Base-by-base conservation (phyloP, 2,113 vertebrate genomes). In the Potamarius usumacintae region DNA sequence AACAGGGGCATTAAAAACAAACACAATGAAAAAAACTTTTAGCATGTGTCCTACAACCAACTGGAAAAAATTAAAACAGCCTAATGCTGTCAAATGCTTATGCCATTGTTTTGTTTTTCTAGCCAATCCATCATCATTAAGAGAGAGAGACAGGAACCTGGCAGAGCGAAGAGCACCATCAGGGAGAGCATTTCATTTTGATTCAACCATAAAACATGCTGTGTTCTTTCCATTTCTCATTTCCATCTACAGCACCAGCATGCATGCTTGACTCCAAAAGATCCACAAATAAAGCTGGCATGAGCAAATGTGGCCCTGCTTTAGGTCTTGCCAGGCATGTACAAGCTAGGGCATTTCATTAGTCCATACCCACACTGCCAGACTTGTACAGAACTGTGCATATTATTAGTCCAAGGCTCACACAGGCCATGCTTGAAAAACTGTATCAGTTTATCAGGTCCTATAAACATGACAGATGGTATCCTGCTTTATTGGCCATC, bases 61-160 rank as follows among this genome's bases (percentile, higher is more conserved):
- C 4, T 11, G 22, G 58, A 25, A 62, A 27, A 48, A 76, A 53
- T 84, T 9, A 88, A 84, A 69, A 77, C 85, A 85, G 77, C 82
- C 60, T 17, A 81, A 60, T 34, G 53, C 58, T 60, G 69, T 86
- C 34, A 76, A 88, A 82, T 65, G 65, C 71, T 62, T 52, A 82
- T 83, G 69, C 84, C 30, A 79, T 85, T 88, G 78, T 87, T 89
- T 87, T 85, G 72, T 83, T 27, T 74, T 85, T 27, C n/a, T 79
- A 72, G 67, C 65, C 85, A 88, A 89, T 91, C 88, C 87, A 88
- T 90, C 88, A 88, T 88, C 85, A 89, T 92, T 92, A 89, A 65
- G 72, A 65, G 83, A 82, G 85, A 69, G 30, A 82, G 63, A 71
- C 15, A 25, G 67, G 53, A 52, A 71, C 18, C 83, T 87, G 89